A percentile compares a stretch with the other conserved stretches of the same genome.
Evolutionary conservation across 2,888 invertebrate genomes (phyloP).

Genomic region (Lasioglossum pauxillum): DNA sequence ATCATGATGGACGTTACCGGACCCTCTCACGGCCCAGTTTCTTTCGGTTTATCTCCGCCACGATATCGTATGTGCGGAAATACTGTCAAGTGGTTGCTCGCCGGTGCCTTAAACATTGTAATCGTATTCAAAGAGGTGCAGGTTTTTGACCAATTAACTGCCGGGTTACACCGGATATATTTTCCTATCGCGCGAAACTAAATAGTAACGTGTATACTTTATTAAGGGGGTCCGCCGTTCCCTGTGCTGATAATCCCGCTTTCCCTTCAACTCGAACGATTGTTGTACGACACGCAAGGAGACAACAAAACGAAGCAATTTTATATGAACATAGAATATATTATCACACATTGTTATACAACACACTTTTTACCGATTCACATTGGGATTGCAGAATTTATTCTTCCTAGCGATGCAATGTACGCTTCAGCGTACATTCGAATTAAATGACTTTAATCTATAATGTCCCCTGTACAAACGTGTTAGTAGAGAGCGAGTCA

Average conservation of each 20-base stretch:
- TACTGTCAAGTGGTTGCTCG: conserved; percentile 66
- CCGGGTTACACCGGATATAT: conserved; percentile 40
- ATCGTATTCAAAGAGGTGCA: conserved; percentile 69
- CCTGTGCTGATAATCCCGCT: conserved; percentile 28
- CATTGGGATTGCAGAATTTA: neutral
- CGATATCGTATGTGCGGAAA: conserved; percentile 77
- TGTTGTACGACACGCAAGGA: neutral
- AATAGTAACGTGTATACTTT: conserved; percentile 31
- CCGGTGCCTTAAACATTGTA: conserved; percentile 68
- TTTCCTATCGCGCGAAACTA: conserved; percentile 49
- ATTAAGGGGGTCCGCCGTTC: conserved; percentile 26
- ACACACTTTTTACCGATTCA: conserved; percentile 34
- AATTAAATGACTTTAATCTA: conserved; percentile 27
- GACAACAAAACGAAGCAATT: neutral
- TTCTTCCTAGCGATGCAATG: conserved; percentile 9
- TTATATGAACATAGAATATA: conserved; percentile 58
- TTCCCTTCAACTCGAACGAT: neutral
- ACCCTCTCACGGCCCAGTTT: conserved; percentile 74
- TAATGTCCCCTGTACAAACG: conserved; percentile 21
- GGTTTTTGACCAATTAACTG: conserved; percentile 66
- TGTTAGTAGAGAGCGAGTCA: neutral
- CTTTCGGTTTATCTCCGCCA: conserved; percentile 70
- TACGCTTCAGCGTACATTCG: conserved; percentile 4
- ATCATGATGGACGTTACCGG: conserved; percentile 60
- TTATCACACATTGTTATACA: conserved; percentile 47